A percentile compares a stretch with the other conserved stretches of the same genome.
phyloP scores from a whole-genome alignment of 2,113 vertebrate species.

The Paracanthobrama guichenoti region DNA sequence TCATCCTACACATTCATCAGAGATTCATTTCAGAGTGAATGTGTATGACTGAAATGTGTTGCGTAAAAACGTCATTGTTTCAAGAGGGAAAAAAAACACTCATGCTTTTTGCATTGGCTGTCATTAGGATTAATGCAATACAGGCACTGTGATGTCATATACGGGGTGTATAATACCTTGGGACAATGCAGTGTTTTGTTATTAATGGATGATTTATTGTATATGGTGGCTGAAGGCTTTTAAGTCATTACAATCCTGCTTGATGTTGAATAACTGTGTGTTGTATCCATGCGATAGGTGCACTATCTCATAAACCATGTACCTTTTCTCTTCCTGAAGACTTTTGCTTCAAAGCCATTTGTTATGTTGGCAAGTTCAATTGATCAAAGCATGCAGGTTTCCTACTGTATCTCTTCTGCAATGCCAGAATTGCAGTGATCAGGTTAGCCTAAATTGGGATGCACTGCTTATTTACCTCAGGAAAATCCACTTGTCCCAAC shows the following conservation, averaged over 20 bases:
- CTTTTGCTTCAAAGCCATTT: slow-evolving; percentile 33
- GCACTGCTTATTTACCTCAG: slow-evolving; percentile 22
- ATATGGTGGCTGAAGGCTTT: slow-evolving; percentile 36
- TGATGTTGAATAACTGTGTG: slow-evolving; percentile 24
- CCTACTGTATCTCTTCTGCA: background rate
- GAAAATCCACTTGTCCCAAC: slow-evolving; percentile 31
- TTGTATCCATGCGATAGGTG: background rate
- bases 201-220: slow-evolving; percentile 32
- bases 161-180: background rate
- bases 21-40: background rate
- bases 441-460: background rate
- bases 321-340: background rate
- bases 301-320: slow-evolving; percentile 25
- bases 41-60: background rate
- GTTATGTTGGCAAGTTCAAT: slow-evolving; percentile 23
- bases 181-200: slow-evolving; percentile 39
- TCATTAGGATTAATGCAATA: slow-evolving; percentile 3
- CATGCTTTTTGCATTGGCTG: background rate
- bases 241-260: slow-evolving; percentile 29
- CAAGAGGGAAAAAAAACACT: background rate
- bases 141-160: background rate
- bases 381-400: slow-evolving; percentile 15
- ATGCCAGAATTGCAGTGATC: background rate
- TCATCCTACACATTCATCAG: slow-evolving; percentile 3
- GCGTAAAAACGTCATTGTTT: background rate